Percentiles rank a stretch among this genome's conserved stretches.
These are phyloP conservation scores for Epinotia nisella DNA, from an alignment of 2,888 invertebrate species.

Conservation along the genomic window DNA sequence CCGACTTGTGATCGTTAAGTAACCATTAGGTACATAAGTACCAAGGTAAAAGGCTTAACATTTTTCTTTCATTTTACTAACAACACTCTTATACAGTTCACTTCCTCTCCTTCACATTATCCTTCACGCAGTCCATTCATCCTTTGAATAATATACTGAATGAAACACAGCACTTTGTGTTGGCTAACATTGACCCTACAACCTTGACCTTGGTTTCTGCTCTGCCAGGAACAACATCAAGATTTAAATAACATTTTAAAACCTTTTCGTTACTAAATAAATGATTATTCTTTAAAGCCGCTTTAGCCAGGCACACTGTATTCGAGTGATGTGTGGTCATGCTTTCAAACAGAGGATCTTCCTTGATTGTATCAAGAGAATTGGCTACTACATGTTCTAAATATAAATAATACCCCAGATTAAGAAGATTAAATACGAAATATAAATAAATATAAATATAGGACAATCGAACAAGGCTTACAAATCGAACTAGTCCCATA, in stretches of 20 bases:
- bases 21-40: too few species aligned
- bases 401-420: background rate
- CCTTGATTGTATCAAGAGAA: too few species aligned
- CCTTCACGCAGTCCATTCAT: background rate
- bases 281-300: background rate
- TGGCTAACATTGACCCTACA: background rate
- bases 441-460: too few species aligned
- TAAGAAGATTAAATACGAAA: background rate
- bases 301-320: background rate
- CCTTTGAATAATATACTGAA: background rate
- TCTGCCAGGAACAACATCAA: background rate
- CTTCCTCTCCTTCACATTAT: background rate
- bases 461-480: too few species aligned
- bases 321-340: background rate
- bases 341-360: background rate
- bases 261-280: background rate
- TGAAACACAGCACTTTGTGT: slow-evolving; percentile 1
- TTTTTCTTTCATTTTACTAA: background rate
- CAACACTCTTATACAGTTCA: background rate
- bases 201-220: background rate
- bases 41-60: too few species aligned
- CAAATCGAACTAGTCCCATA: too few species aligned
- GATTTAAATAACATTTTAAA: background rate
- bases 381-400: too few species aligned
- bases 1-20: too few species aligned